Base-by-base conservation (phyloP, 2,888 invertebrate genomes). In the Branchinecta sandiegonensis region DNA sequence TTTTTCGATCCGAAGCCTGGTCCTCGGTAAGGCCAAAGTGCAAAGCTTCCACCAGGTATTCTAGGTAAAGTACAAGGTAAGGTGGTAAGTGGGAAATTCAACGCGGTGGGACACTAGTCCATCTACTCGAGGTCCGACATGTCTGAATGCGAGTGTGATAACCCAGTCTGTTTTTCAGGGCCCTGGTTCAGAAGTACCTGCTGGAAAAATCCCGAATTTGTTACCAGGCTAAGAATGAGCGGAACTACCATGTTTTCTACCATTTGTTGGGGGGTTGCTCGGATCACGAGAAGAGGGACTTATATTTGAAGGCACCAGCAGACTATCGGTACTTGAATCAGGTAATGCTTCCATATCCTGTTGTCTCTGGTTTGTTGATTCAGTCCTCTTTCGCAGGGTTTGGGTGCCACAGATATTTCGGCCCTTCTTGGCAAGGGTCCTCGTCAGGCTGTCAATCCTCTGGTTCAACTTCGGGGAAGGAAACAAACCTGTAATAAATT, bases 171-270 rank as follows among this genome's bases (percentile, higher is more conserved):
- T 73, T 70, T 78, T 79, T 67, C 78, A 86, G 86, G 74, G 94
- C 95, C 66, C 91, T 94, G 72, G 94, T 95, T 70, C 94, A 95
- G 80, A 95, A 95, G 78, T 96, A 95, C 80, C 84, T 96, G 50
- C 78, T 96, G 77, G 95, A 96, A 80, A 95, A 95, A 77, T 94
- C 94, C 46, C 82, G 95, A 75, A 95, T 95, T 76, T 94, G 94
- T 75, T 86, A 90, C 71, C 93, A 95, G 80, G 94, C 94, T 37
- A 85, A 88, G 72, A 90, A 92, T 76, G 95, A 96, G 80, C 82
- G 94, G 76, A 96, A 95, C 80, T 96, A 96, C 79, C 95, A 96
- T 78, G 95, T 95, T 72, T 96, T 96, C 80, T 96, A 96, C 80
- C 95, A 95, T 79, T 81, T 95, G 73, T 81, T 95, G 77, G 90